Evolutionary conservation across 1,140 invertebrate species (phyloP).

Genomic region (Drosophila littoralis): DNA sequence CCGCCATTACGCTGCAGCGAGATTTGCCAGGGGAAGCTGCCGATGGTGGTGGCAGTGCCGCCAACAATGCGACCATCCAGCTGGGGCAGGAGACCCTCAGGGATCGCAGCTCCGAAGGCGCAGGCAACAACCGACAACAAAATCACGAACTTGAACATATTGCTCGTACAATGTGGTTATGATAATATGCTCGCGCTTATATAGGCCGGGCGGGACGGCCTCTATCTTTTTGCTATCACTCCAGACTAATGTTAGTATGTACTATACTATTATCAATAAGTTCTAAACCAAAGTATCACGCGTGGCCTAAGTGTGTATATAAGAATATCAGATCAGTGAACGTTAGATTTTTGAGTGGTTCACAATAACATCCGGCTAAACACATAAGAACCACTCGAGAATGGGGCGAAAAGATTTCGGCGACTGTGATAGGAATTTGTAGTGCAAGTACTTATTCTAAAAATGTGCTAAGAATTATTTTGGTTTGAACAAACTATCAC

Average conservation of each 20-base stretch:
- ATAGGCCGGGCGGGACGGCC: not conserved
- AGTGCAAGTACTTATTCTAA: conserved; percentile 1
- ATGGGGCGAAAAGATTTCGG: not conserved
- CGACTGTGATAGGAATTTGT: not conserved
- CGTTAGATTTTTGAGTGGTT: not conserved
- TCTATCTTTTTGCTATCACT: not conserved
- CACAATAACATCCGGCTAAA: not conserved
- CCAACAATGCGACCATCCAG: conserved; percentile 19
- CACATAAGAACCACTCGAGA: conserved; percentile 7
- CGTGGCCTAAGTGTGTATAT: not conserved
- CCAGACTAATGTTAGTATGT: not conserved
- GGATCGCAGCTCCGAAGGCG: conserved; percentile 58
- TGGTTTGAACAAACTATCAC: too few species aligned
- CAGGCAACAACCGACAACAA: conserved; percentile 64
- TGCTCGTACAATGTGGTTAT: conserved; percentile 12
- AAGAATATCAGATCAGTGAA: not conserved
- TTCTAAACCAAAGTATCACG: not conserved
- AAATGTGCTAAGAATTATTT: not conserved
- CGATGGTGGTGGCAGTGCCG: too few species aligned
- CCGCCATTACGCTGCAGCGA: too few species aligned
- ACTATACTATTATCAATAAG: conserved; percentile 1
- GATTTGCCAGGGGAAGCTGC: too few species aligned
- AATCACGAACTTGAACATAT: conserved; percentile 75
- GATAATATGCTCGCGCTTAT: not conserved
- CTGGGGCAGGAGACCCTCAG: conserved; percentile 64